Evolutionary conservation across 64 coral and sea anemone genomes (phyloP), one percentile per base, ranked within the genome.

Genomic region (Cladopsammia gracilis): DNA sequence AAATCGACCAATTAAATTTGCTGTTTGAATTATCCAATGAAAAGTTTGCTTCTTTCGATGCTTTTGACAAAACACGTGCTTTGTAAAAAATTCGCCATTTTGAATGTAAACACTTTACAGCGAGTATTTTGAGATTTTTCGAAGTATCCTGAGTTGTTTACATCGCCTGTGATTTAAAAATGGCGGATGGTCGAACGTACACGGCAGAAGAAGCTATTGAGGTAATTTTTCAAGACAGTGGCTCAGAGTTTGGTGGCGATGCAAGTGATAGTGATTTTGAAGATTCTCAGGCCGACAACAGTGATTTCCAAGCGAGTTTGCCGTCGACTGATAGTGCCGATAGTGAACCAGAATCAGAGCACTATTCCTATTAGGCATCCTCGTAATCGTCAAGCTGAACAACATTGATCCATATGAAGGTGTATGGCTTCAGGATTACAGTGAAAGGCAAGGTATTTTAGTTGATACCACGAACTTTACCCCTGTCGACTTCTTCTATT

Each of bases 351-450:
- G 65, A 69, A 24, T n/a, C n/a, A n/a, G n/a, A n/a, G n/a, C 65
- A 69, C 65, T 23, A 69, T 69, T n/a, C 65, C 16, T 23, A 3
- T 23, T 23, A 69, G 16, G 65, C 20, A 69, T n/a, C n/a, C 23
- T 69, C 16, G 65, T 69, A 23, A 69, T 24, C 65, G n/a, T 23
- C n/a, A 4, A 69, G 65, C 65, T 25, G 13, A 69, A 69, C 7
- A 18, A 80, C 3, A 66, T 65, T 65, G 26, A 61, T 43, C 53
- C 50, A 12, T 80, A 26, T 80, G 77, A 80, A 80, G 6, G 51
- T 8, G 50, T 24, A 58, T 80, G 77, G 77, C 77, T 80, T 80
- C 77, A 59, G 25, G 77, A 34, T 80, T 80, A 58, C 50, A 34
- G 58, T 58, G 58, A 59, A 59, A 22, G 77, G 58, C 78, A 58